Conservation (phyloP, 2,113 vertebrate species). For the Passerina amoena region DNA sequence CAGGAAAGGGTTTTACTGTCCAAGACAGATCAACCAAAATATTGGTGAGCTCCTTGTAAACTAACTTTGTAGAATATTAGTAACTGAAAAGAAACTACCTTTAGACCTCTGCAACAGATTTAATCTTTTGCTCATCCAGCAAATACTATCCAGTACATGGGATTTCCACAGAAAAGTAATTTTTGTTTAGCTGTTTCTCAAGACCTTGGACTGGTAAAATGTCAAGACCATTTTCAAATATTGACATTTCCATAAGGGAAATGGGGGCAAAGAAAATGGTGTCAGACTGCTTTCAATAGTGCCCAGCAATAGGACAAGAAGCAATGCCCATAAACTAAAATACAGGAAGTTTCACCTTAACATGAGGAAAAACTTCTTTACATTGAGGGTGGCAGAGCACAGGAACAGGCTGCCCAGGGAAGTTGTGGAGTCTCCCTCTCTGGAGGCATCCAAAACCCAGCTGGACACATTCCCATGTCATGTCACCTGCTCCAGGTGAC, state of each 20-base stretch:
- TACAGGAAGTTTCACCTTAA: background rate
- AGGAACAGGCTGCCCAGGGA: background rate
- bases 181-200: background rate
- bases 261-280: background rate
- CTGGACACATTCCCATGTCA: accelerated
- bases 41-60: background rate
- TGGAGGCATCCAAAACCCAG: background rate
- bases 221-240: background rate
- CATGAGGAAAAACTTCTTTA: background rate
- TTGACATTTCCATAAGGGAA: background rate
- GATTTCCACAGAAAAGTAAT: background rate
- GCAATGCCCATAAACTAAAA: background rate
- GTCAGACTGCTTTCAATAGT: background rate
- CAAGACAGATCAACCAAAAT: background rate
- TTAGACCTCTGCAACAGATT: background rate
- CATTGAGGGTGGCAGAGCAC: background rate
- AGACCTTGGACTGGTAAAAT: background rate
- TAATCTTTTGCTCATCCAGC: background rate
- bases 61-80: background rate
- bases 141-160: background rate
- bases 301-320: background rate
- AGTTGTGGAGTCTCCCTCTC: background rate
- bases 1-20: background rate
- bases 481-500: background rate
- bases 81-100: background rate